Conservation (phyloP, 2,888 invertebrate genomes). For the Icerya purchasi region DNA sequence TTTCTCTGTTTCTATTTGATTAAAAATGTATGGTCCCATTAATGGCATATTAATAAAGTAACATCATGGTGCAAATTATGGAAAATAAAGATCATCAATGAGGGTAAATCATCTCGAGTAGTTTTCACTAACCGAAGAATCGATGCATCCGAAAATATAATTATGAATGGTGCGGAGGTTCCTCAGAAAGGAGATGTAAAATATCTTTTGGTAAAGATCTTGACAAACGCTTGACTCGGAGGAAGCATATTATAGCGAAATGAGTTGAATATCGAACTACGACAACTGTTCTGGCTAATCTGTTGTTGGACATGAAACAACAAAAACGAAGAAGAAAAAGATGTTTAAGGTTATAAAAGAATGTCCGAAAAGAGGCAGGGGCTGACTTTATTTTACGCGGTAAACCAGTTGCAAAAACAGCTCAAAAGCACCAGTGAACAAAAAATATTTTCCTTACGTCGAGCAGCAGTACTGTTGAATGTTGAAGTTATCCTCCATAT, state of each 20-base stretch:
- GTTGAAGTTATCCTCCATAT: too few species aligned
- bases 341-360: too few species aligned
- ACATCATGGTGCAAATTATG: not conserved
- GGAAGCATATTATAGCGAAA: not conserved
- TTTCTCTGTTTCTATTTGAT: too few species aligned
- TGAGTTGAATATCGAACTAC: not conserved
- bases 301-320: too few species aligned
- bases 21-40: too few species aligned
- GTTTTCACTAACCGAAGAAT: not conserved
- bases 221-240: not conserved
- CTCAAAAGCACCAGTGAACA: too few species aligned
- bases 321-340: too few species aligned
- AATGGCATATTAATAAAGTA: not conserved
- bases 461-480: too few species aligned
- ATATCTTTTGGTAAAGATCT: not conserved
- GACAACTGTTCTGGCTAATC: not conserved
- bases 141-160: not conserved
- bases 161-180: not conserved
- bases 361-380: too few species aligned
- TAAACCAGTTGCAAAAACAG: too few species aligned
- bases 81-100: not conserved
- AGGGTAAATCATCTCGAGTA: not conserved
- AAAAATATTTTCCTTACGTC: too few species aligned
- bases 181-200: not conserved
- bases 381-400: too few species aligned